phyloP scores from a whole-genome alignment of 35 echinoderm and acorn worm genomes.

The Hemicentrotus pulcherrimus region DNA sequence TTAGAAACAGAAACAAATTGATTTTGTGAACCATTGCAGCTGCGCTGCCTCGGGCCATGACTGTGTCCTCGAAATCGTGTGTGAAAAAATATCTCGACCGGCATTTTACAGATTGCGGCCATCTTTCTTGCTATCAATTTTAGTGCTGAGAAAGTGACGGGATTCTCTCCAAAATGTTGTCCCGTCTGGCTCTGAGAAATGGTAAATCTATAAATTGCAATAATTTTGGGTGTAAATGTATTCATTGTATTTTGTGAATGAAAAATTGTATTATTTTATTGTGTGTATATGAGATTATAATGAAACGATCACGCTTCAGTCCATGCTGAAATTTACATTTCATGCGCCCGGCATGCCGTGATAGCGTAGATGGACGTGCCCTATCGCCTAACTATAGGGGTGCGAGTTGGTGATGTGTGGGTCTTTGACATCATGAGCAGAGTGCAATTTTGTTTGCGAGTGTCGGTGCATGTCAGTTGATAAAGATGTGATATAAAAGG shows the following conservation, averaged over 20 bases:
- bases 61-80: not conserved
- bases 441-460: too few species aligned
- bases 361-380: not conserved
- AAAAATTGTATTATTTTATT: not conserved
- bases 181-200: constrained; percentile 65
- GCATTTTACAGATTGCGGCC: not conserved
- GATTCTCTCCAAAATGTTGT: constrained; percentile 58
- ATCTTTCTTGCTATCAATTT: not conserved
- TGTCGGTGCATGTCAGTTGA: too few species aligned
- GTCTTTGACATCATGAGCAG: too few species aligned
- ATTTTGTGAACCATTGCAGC: too few species aligned
- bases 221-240: not conserved
- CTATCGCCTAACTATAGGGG: not conserved
- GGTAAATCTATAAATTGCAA: constrained; percentile 21
- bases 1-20: too few species aligned
- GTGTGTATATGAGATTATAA: not conserved
- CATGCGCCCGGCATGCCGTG: not conserved
- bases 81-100: not conserved
- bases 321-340: not conserved
- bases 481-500: too few species aligned
- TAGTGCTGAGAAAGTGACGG: not conserved
- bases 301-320: not conserved
- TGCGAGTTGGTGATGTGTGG: too few species aligned
- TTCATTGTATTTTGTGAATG: not conserved
- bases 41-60: too few species aligned